Percentiles rank a stretch among this genome's conserved stretches.
These are phyloP conservation scores for Connochaetes taurinus DNA, from an alignment of 2,113 vertebrate species.

Conservation along the genomic window DNA sequence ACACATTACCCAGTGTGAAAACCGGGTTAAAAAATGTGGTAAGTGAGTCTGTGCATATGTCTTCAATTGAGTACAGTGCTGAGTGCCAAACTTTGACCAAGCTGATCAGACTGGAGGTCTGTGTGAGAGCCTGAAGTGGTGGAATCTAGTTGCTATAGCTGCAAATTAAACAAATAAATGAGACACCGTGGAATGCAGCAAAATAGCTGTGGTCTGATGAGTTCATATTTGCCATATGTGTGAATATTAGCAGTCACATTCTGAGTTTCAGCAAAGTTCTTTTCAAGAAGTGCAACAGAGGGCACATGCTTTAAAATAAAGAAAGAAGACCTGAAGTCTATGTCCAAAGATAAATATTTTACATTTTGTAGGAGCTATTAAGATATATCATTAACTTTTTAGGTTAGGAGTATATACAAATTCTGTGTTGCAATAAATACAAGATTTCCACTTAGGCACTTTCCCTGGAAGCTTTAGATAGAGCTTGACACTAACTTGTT, in stretches of 20 bases:
- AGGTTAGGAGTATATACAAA: background rate
- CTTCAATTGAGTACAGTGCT: constrained; percentile 80
- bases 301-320: background rate
- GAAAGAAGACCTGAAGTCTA: background rate
- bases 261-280: constrained; percentile 62
- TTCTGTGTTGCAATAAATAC: background rate
- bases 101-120: constrained; percentile 75
- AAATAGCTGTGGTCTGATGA: constrained; percentile 87
- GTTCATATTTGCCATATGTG: constrained; percentile 82
- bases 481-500: background rate
- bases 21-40: constrained; percentile 77
- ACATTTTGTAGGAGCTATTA: background rate
- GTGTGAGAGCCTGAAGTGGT: constrained; percentile 72
- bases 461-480: background rate
- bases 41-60: constrained; percentile 77
- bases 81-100: constrained; percentile 79
- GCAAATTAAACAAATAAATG: constrained; percentile 89
- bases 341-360: background rate
- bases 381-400: background rate
- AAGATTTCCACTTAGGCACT: background rate
- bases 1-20: constrained; percentile 70
- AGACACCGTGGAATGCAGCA: constrained; percentile 86
- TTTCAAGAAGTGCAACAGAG: constrained; percentile 25
- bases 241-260: constrained; percentile 77
- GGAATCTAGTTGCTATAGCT: constrained; percentile 85